Conservation (phyloP, 2,113 vertebrate species). For the Loxodonta africana region DNA sequence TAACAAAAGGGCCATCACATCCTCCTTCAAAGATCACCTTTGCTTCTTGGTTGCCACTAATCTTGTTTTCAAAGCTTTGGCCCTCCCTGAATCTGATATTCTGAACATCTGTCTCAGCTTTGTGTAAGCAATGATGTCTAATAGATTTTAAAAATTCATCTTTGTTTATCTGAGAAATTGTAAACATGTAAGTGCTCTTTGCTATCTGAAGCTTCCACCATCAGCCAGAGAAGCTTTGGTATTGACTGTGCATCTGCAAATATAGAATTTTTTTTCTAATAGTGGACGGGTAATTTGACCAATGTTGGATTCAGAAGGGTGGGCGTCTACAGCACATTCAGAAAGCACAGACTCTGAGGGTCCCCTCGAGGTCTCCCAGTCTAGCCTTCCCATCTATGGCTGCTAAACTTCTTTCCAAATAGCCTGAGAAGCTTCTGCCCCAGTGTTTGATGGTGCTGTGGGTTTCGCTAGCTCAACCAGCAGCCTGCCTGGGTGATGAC, state of each 20-base stretch:
- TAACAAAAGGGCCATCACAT: background rate
- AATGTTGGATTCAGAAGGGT: background rate
- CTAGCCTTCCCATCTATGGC: background rate
- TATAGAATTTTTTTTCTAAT: background rate
- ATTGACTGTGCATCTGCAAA: background rate
- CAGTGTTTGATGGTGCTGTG: background rate
- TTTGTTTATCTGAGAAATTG: conserved; percentile 26
- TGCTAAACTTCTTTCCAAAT: background rate
- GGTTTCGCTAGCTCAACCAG: background rate
- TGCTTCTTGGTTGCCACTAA: background rate
- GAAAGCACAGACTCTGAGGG: background rate
- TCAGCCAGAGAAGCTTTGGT: background rate
- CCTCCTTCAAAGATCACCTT: background rate
- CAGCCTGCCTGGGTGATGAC: background rate
- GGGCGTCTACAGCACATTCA: background rate
- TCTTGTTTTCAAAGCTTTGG: conserved; percentile 29
- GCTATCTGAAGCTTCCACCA: background rate
- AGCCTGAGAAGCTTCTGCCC: background rate
- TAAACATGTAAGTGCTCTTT: background rate
- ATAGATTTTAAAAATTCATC: background rate
- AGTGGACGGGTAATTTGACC: background rate
- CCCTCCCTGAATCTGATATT: background rate
- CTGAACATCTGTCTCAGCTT: conserved; percentile 8
- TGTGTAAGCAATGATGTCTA: background rate
- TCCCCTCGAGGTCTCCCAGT: background rate